Percentiles rank a stretch among this genome's conserved stretches.
Evolutionary conservation across 2,797 vertebrate genomes (phyloP).

Genomic region (Anabacerthia variegaticeps): DNA sequence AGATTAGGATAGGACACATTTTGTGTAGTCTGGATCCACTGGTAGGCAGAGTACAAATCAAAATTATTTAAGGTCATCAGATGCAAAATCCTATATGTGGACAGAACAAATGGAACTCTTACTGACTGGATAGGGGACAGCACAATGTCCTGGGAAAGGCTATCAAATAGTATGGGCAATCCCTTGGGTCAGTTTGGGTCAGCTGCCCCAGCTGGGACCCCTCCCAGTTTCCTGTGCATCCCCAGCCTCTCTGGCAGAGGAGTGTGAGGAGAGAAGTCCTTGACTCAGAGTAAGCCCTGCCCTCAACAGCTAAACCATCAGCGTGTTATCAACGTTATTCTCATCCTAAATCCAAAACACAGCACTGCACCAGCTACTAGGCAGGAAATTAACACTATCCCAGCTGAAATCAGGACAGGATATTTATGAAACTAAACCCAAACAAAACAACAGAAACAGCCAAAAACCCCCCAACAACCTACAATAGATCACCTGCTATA

Average conservation of each 20-base stretch:
- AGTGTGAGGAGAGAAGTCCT: neutral
- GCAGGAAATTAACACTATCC: neutral
- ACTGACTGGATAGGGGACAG: neutral
- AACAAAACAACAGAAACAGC: neutral
- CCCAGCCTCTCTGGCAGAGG: neutral
- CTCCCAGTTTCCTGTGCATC: neutral
- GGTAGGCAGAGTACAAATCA: neutral
- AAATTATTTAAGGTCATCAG: neutral
- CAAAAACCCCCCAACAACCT: neutral
- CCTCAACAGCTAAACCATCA: neutral
- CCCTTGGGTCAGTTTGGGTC: neutral
- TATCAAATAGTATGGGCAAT: neutral
- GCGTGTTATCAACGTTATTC: fast-evolving
- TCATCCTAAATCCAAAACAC: neutral
- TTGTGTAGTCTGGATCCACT: neutral
- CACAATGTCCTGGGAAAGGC: neutral
- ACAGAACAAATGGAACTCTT: neutral
- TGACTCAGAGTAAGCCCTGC: neutral
- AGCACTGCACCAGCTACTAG: neutral
- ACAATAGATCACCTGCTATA: fast-evolving
- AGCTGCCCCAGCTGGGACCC: neutral
- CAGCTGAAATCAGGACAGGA: neutral
- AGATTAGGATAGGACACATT: neutral
- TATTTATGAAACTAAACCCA: neutral
- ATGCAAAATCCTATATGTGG: neutral